phyloP scores from a whole-genome alignment of 1,140 invertebrate species.

The Akabosia matsudoensis region DNA sequence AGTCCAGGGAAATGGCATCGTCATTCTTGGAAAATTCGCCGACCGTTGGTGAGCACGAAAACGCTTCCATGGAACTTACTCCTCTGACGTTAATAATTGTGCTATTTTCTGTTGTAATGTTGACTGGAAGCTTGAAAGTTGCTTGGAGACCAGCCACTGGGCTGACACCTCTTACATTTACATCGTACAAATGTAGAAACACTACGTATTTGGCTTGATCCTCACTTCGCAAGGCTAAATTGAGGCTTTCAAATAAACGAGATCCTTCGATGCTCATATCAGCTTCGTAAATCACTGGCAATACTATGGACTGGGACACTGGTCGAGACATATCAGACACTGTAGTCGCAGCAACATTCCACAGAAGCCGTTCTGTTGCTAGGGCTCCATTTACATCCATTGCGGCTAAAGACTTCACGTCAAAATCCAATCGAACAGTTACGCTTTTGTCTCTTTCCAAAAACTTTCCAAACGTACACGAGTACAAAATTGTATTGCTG shows the following conservation, averaged over 20 bases:
- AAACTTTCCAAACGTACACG: neutral
- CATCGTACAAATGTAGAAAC: neutral
- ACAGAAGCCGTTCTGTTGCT: neutral
- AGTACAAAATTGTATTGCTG: neutral
- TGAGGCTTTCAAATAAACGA: neutral
- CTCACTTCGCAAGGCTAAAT: too few relatives aligned
- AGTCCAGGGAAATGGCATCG: neutral
- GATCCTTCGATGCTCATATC: slow-evolving; percentile 1
- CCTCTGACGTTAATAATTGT: neutral
- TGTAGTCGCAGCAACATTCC: neutral
- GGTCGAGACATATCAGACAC: neutral
- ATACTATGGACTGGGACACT: neutral
- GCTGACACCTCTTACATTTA: neutral
- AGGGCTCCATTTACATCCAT: neutral
- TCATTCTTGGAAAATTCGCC: neutral
- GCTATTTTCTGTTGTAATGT: neutral
- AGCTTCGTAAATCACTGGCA: neutral
- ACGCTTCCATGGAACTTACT: neutral
- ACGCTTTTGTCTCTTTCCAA: neutral
- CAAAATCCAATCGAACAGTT: neutral
- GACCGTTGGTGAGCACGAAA: neutral
- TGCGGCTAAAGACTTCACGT: neutral
- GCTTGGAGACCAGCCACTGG: neutral
- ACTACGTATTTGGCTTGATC: neutral
- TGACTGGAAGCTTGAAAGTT: neutral